A percentile compares a stretch with the other conserved stretches of the same genome.
Evolutionary conservation across 2,797 vertebrate genomes (phyloP).

Genomic region (Zalophus californianus): DNA sequence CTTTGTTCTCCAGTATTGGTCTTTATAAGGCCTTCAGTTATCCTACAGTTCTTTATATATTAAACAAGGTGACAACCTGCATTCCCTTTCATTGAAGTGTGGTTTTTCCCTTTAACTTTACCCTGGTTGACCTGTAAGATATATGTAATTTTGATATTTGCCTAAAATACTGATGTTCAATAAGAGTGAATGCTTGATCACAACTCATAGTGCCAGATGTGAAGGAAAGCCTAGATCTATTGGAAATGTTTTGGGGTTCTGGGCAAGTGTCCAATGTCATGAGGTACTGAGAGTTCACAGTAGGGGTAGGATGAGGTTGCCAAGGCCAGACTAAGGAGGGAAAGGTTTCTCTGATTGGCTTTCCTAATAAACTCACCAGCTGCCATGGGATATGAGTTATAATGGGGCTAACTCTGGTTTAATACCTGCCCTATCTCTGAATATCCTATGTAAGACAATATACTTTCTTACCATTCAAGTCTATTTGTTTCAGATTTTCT

Average conservation of each 20-base stretch:
- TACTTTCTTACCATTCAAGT: background rate
- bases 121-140: background rate
- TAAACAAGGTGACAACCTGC: background rate
- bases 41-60: background rate
- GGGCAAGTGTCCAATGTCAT: background rate
- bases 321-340: background rate
- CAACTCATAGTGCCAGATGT: background rate
- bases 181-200: background rate
- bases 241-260: background rate
- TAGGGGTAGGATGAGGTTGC: background rate
- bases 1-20: background rate
- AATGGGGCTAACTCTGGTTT: background rate
- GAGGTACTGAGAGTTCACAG: background rate
- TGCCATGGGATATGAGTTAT: background rate
- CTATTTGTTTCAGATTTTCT: slow-evolving; percentile 7
- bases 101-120: background rate
- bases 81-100: background rate
- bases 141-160: background rate
- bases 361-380: background rate
- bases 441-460: background rate
- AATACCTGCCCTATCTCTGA: background rate
- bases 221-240: background rate
- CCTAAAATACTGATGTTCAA: background rate
- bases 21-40: background rate
- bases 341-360: background rate